Evolutionary conservation across 2,888 invertebrate genomes (phyloP), one percentile per base, ranked within the genome.

Genomic region (Lasioglossum villosulum): DNA sequence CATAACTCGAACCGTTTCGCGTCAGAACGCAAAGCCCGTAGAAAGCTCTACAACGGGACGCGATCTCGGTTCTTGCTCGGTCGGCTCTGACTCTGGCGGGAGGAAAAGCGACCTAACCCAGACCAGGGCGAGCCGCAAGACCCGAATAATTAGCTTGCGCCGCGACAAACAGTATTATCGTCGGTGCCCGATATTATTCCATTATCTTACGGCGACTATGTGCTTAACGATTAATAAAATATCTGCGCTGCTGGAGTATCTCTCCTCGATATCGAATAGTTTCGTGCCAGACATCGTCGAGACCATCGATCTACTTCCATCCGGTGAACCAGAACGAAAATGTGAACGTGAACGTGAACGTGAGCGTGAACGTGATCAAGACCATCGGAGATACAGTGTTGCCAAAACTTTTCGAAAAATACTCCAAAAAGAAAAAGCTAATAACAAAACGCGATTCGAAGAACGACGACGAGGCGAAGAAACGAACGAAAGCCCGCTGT

Each of bases 151-250:
- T 92, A 92, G 89, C 90, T 87, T 82, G 83, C 45, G 84, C 76
- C 78, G 87, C 88, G 90, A 91, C 91, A 92, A 91, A 92, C 93
- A 91, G 90, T 90, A 93, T 93, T 93, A 93, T 93, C 93, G 90
- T 93, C 88, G 91, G 90, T 91, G 92, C 92, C 92, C 93, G 91
- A 93, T 93, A 93, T 93, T 93, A 92, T 93, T 93, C 90, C 93
- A 93, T 93, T 93, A 93, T 93, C 93, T 93, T 92, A 91, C 92
- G 82, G 82, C 92, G 89, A 92, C 92, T 93, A 93, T 94, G 93
- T 93, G 94, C 91, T 94, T 90, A 93, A 93, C 93, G 93, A 93
- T 93, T 93, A 93, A 93, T 93, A 93, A 93, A 93, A 93, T 93
- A 93, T 93, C 93, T 92, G 90, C 89, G 91, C 88, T 88, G 37